Percentiles rank a stretch among this genome's conserved stretches.
These are phyloP conservation scores for Chrysaora quinquecirrha DNA, from an alignment of 30 jellyfish, hydroid and myxozoan species.

Conservation along the genomic window DNA sequence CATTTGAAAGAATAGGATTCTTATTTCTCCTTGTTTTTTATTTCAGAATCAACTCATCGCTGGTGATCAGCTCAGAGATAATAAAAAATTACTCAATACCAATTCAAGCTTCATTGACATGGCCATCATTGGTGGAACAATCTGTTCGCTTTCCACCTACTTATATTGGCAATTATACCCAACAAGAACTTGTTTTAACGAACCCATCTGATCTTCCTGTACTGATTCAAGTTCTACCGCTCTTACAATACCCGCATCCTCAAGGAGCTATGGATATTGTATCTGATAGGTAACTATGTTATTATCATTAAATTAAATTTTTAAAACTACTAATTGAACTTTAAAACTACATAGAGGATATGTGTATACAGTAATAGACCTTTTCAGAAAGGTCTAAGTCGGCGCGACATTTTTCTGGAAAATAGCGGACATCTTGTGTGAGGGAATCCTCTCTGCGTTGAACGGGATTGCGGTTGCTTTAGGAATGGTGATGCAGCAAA, in stretches of 20 bases:
- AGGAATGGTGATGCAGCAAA: too few species aligned
- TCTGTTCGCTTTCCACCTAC: conserved; percentile 96
- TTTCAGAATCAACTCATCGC: conserved; percentile 86
- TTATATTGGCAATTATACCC: conserved; percentile 82
- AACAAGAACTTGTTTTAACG: conserved; percentile 72
- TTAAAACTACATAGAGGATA: too few species aligned
- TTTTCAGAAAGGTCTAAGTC: too few species aligned
- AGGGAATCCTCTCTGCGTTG: too few species aligned
- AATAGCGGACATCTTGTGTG: too few species aligned
- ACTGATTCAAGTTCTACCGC: conserved; percentile 87
- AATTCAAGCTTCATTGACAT: conserved; percentile 87
- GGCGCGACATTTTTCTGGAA: too few species aligned
- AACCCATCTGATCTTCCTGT: conserved; percentile 97
- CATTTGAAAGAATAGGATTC: too few species aligned
- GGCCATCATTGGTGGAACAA: conserved; percentile 98
- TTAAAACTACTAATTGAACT: background rate
- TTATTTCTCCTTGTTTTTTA: background rate
- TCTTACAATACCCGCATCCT: conserved; percentile 92
- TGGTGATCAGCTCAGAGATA: conserved; percentile 74
- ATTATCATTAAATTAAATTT: background rate
- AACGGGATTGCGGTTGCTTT: too few species aligned
- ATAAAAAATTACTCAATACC: conserved; percentile 86
- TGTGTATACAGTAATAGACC: too few species aligned
- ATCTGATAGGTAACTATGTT: conserved; percentile 79
- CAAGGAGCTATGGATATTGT: conserved; percentile 97